Evolutionary conservation across 1,140 invertebrate genomes (phyloP), one percentile per base, ranked within the genome.

Genomic region (Oncopeltus fasciatus): DNA sequence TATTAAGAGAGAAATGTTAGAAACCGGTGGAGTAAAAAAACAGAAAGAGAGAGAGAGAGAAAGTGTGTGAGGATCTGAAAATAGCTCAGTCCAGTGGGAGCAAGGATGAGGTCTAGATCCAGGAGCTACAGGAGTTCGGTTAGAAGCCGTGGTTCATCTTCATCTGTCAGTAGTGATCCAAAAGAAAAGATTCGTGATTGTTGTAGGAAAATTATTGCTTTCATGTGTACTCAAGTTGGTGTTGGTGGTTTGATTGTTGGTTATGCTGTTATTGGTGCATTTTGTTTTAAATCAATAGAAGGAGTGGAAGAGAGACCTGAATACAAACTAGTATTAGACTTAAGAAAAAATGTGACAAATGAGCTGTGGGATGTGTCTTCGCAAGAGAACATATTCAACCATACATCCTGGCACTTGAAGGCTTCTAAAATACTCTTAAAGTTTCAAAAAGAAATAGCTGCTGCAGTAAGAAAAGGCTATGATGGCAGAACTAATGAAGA

Each of bases 161-260:
- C 83, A 0, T 77, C 78, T 1, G 76, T 76, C 8, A 82, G 80
- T 49, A 78, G 78, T 67, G 81, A 83, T 70, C 83, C 84, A 0
- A 74, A 81, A 3, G 83, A 86, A 68, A 83, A 82, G 69, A 76
- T 87, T 21, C 90, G 89, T 70, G 84, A 88, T 66, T 92, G 87
- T 69, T 87, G 87, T 66, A 76, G 89, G 26, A 90, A 91, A 70
- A 77, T 91, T 64, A 81, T 90, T 29, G 87, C 88, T 0, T 92
- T 92, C 68, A 92, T 92, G 90, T 92, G 88, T 74, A 92, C 89
- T 1, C 88, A 91, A 77, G 91, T 98, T 51, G 95, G 95, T 53
- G 88, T 98, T 4, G 94, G 93, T 46, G 91, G 88, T 0, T 76
- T 98, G 3, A 92, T 98, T 16, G 91, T 98, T 0, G 84, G 90